Evolutionary conservation across 2,888 invertebrate species (phyloP).

Genomic region (Chaetogeoica ovagalla): DNA sequence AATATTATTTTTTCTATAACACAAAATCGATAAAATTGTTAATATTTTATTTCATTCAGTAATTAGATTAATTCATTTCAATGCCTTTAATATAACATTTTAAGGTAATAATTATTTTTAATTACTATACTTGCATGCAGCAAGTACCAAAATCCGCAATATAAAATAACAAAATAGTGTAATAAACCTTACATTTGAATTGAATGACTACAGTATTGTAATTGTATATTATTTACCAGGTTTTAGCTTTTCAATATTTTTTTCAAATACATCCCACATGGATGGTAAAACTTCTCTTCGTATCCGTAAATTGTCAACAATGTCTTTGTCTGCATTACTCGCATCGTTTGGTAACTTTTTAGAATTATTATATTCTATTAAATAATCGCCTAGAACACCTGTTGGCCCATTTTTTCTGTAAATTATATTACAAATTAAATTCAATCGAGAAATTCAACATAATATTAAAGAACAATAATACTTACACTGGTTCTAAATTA

Average conservation of each 20-base stretch:
- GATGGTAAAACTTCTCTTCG: conserved; percentile 57
- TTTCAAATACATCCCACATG: conserved; percentile 58
- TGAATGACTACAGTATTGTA: neutral
- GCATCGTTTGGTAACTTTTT: conserved; percentile 53
- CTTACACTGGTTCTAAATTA: conserved; percentile 56
- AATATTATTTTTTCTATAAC: neutral
- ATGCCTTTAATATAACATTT: neutral
- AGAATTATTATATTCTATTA: conserved; percentile 56
- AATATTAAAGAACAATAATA: conserved; percentile 27
- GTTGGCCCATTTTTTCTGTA: conserved; percentile 54
- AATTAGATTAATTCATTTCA: neutral
- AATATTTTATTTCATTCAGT: too few relatives aligned
- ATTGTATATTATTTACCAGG: conserved; percentile 36
- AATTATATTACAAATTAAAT: conserved; percentile 1
- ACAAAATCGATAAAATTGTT: neutral
- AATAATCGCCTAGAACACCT: conserved; percentile 56
- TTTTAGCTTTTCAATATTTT: conserved; percentile 54
- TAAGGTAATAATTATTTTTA: neutral
- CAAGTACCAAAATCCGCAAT: neutral
- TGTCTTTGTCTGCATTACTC: conserved; percentile 56
- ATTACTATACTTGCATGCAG: neutral
- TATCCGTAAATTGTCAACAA: conserved; percentile 56
- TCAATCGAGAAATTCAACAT: neutral
- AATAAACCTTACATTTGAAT: too few relatives aligned
- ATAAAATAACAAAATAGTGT: too few relatives aligned